Base-by-base conservation (phyloP, 2,888 invertebrate species). In the Tenthredo notha region DNA sequence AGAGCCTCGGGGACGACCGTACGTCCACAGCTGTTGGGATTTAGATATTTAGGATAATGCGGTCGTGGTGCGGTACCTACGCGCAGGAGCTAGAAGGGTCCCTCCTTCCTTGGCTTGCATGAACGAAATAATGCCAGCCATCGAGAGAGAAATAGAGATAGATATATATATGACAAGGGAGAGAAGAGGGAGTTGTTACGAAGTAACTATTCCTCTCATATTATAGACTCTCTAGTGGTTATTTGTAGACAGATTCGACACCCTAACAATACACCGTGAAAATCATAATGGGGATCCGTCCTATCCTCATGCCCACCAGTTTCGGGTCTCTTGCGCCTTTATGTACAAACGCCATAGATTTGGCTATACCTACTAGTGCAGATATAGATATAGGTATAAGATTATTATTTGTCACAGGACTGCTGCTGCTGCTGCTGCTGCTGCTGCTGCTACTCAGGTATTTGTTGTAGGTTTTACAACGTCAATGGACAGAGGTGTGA, bases 1-100 rank as follows among this genome's bases (percentile, higher is more conserved):
- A 91, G 92, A 92, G 88, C 91, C 75, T 88, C 84, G 88, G 88
- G 86, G 86, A 86, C 21, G 43, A 88, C 43, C n/a, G 40, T 43
- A n/a, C 72, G 43, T 40, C 88, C 88, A 91, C 93, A 93, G 93
- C 93, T 93, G 93, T 92, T 92, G 90, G 93, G 93, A 93, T 93
- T 93, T 92, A 93, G 93, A 93, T 93, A 93, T 93, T 92, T 92
- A 92, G 93, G 93, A 93, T 93, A 93, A 93, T 92, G 91, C 92
- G 89, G 88, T 90, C 90, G 91, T 54, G 75, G 18, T 75, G 33
- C 29, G 80, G 80, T 54, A 54, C 54, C 54, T 54, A 33, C 47
- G 77, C 77, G 77, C 50, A 77, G 77, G 54, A 54, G 77, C 77
- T 54, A 29, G 18, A 67, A 67, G 72, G 40, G 21, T n/a, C 77